Evolutionary conservation across 2,888 invertebrate species (phyloP), one percentile per base, ranked within the genome.

Genomic region (Leucania comma): DNA sequence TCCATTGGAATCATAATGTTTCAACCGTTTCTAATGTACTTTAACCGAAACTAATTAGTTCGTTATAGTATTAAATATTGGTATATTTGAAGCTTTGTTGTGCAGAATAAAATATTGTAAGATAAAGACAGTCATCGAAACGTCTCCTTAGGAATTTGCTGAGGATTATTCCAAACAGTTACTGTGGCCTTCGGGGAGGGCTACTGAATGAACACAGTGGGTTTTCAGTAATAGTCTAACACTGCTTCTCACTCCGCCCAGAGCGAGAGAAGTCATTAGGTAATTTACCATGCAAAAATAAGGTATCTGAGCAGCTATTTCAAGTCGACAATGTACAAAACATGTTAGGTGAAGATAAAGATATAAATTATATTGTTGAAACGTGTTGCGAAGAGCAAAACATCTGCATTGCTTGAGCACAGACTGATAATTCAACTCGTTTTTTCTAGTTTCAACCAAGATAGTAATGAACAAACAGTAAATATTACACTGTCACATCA

Each of bases 341-440:
- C 22, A 24, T 56, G 50, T 51, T 46, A 35, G 12, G 1, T 48
- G 48, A 10, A 42, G 69, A 64, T 65, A 71, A 10, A 32, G 63
- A 64, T 62, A 65, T 70, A 58, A n/a, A n/a, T 54, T 58, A 32
- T 32, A 70, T 35, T 46, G 51, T 32, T 38, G 12, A 62, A 68
- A 74, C 65, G 64, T 78, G 78, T 54, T 68, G 22, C 17, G 32
- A 56, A 42, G 22, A 54, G 46, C 32, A 66, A 78, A 78, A 59
- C 74, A 62, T 63, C 50, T 68, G 56, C 68, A 63, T 68, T 51
- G 42, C 53, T 77, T 65, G 50, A 59, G 38, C 29, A 54, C 48
- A 12, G 29, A 22, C 38, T 51, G 74, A 78, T 68, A 78, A 68
- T 26, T 10, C 1, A 48, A 78, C 74, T 12, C 14, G 79, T 78